Base-by-base conservation (phyloP, 1,140 invertebrate genomes). In the Melipona quadrifasciata region DNA sequence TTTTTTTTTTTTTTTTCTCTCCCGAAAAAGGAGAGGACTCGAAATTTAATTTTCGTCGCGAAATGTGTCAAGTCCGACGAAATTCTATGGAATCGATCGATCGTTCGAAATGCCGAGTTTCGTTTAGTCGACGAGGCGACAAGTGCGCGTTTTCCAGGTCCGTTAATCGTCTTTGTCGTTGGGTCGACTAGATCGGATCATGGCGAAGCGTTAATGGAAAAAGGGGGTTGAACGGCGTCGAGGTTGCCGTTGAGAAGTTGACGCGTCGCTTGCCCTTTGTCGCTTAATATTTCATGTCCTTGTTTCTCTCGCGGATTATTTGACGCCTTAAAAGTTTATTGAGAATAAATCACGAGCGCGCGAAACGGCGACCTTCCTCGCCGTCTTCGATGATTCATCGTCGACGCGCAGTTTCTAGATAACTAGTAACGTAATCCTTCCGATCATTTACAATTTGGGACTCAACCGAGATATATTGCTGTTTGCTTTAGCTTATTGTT, bases 161-260 rank as follows among this genome's bases (percentile, higher is more conserved):
- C 51, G 19, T 57, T 58, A 24, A n/a, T 70, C 70, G 57, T n/a
- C 39, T 47, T 34, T 6, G 55, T 31, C 68, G 39, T 31, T 81
- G 61, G 27, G 34, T 79, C 74, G 61, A 61, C 65, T 71, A 53
- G 61, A 80, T 57, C 34, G 24, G 58, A 65, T 70, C 70, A 68
- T n/a, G 34, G 58, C 12, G 34, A 68, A 73, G 65, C 19, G 65
- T 87, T 67, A 87, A 88, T 76, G 61, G 65, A 76, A 80, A 34
- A 70, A 77, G 72, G 74, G 72, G 81, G 53, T 87, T 72, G 31
- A 51, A 55, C 61, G 79, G 61, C 57, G 58, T 77, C 70, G 57
- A 83, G 75, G 58, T 68, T 72, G 58, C 64, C 6, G 77, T 88
- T 88, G 84, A 55, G 58, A 58, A 12, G 53, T 34, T 57, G 21